phyloP scores from a whole-genome alignment of 2,888 invertebrate genomes.

The Cactoblastis cactorum region DNA sequence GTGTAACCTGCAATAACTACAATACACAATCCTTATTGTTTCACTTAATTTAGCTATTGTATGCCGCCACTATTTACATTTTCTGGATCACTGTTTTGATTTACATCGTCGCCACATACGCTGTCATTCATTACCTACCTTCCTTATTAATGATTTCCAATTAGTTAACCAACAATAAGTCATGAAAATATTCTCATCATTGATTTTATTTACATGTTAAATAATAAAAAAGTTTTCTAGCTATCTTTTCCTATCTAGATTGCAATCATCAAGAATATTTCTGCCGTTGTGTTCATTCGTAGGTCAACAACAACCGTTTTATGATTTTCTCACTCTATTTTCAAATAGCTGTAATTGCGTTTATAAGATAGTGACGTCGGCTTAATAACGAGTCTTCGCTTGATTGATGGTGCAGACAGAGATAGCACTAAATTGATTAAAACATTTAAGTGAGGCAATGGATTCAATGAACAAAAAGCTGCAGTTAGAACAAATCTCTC shows the following conservation, averaged over 20 bases:
- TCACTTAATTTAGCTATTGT: slow-evolving; percentile 76
- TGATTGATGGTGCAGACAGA: slow-evolving; percentile 60
- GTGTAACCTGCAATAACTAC: slow-evolving; percentile 63
- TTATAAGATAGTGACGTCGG: slow-evolving; percentile 45
- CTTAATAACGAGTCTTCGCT: slow-evolving; percentile 54
- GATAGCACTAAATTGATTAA: slow-evolving; percentile 61
- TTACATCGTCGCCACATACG: slow-evolving; percentile 30
- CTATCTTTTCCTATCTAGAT: slow-evolving; percentile 7
- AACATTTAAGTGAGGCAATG: slow-evolving; percentile 55
- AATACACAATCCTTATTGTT: slow-evolving; percentile 76
- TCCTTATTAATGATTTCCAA: slow-evolving; percentile 17
- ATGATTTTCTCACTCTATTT: slow-evolving; percentile 41
- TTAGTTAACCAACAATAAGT: slow-evolving; percentile 15
- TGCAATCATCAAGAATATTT: slow-evolving; percentile 1
- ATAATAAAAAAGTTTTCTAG: neutral
- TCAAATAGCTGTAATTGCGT: slow-evolving; percentile 40
- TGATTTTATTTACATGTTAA: slow-evolving; percentile 3
- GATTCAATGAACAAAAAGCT: slow-evolving; percentile 55
- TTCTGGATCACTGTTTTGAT: slow-evolving; percentile 53
- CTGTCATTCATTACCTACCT: slow-evolving; percentile 21
- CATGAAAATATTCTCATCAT: slow-evolving; percentile 16
- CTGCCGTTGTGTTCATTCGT: slow-evolving; percentile 8
- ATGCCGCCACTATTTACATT: slow-evolving; percentile 65
- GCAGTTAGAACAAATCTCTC: slow-evolving; percentile 47
- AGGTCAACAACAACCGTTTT: slow-evolving; percentile 22